Evolutionary conservation across 2,113 vertebrate genomes (phyloP), one percentile per base, ranked within the genome.

Genomic region (Hydropotes inermis): DNA sequence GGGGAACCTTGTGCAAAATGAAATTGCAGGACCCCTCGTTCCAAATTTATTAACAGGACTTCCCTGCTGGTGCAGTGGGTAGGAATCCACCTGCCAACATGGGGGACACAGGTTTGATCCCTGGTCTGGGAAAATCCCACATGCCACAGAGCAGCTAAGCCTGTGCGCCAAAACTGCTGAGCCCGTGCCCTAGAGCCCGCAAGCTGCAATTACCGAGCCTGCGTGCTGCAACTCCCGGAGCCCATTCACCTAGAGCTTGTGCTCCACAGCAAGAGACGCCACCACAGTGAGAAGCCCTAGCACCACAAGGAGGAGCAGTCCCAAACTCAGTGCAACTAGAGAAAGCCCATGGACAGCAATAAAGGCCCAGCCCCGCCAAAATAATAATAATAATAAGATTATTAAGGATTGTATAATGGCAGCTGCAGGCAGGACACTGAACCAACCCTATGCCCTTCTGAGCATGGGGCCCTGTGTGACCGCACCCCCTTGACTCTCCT

Each of bases 401-500:
- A 13, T 39, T 5, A 57, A 81, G 76, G 30, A 76, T 86, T 89
- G 60, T 54, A 30, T 2, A 5, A n/a, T 0, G 17, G 39, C 19
- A 52, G 2, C 28, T 50, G 3, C 9, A 39, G n/a, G 5, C 9
- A 47, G n/a, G 52, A 3, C 43, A 0, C 9, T 8, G 19, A 82
- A 16, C 60, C 6, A 5, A 33, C 67, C 0, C 1, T 0, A 2
- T n/a, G 36, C 8, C 30, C 55, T 79, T 16, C 54, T 67, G 36
- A 83, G 36, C 14, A 0, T 2, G 28, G 30, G 85, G 50, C 57
- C 19, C 67, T 21, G 36, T 27, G 27, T 30, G 57, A 8, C 45
- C 1, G 3, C 2, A 25, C 13, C 30, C 39, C 28, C 9, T 12
- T 30, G 30, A 21, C 30, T 33, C 27, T 47, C 52, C 54, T 28